Conservation (phyloP, 2,888 invertebrate species). For the Pammene aurita region DNA sequence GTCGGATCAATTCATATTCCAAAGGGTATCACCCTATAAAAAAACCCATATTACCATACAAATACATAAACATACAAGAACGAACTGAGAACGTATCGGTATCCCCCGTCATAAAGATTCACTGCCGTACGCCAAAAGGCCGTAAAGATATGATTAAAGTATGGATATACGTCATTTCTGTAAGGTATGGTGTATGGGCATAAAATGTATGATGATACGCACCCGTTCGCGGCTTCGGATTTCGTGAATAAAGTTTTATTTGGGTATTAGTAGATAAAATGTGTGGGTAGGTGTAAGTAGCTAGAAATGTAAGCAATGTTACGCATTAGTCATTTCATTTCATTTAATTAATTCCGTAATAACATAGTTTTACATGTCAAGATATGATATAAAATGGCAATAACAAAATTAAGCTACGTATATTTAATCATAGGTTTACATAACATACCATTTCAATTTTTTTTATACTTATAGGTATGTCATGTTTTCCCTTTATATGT, state of each 20-base stretch:
- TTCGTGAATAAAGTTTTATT: slow-evolving; percentile 3
- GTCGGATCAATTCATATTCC: too few relatives aligned
- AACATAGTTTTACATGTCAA: too few relatives aligned
- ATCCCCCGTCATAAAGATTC: neutral
- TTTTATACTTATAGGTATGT: too few relatives aligned
- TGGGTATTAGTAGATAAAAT: neutral
- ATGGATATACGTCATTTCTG: neutral
- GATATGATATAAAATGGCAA: too few relatives aligned
- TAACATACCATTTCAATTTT: too few relatives aligned
- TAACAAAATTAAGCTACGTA: too few relatives aligned
- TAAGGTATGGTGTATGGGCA: neutral
- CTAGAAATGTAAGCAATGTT: too few relatives aligned
- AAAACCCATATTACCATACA: slow-evolving; percentile 3
- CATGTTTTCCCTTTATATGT: too few relatives aligned
- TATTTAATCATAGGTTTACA: too few relatives aligned
- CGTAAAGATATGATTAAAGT: neutral
- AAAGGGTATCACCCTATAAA: neutral
- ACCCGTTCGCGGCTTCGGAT: slow-evolving; percentile 8
- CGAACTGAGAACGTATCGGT: slow-evolving; percentile 3
- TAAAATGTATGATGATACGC: slow-evolving; percentile 17
- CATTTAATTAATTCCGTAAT: too few relatives aligned
- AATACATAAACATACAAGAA: neutral
- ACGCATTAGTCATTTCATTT: too few relatives aligned
- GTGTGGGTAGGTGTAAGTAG: neutral
- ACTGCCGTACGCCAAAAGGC: neutral